phyloP scores from a whole-genome alignment of 2,797 vertebrate species.

The Martes flavigula region DNA sequence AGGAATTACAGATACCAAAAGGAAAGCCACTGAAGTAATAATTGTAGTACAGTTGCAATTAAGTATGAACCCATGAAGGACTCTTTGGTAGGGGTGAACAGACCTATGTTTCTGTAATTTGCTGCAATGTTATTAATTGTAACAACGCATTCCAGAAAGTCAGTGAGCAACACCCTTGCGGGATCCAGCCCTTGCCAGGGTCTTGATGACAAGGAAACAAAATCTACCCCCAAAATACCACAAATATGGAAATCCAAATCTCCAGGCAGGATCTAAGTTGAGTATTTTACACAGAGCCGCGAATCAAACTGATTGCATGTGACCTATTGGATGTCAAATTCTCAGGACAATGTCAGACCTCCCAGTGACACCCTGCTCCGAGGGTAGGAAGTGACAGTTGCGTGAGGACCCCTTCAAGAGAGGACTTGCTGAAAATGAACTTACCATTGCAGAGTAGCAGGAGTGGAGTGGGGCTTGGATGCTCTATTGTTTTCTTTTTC shows the following conservation, averaged over 20 bases:
- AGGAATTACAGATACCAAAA: background rate
- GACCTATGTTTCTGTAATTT: background rate
- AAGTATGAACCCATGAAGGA: background rate
- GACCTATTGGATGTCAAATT: background rate
- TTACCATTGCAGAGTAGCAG: constrained; percentile 98
- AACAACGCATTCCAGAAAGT: background rate
- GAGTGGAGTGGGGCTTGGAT: constrained; percentile 98
- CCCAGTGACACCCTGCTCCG: background rate
- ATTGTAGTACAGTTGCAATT: background rate
- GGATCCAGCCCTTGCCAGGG: background rate
- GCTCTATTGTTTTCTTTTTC: constrained; percentile 99
- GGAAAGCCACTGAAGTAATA: background rate
- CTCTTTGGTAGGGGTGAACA: background rate
- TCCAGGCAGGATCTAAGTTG: background rate
- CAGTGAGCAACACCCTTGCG: background rate
- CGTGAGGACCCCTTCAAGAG: background rate
- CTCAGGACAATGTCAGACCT: background rate
- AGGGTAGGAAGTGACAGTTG: background rate
- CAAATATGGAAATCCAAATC: background rate
- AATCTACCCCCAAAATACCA: background rate
- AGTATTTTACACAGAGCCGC: background rate
- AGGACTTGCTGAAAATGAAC: constrained; percentile 49
- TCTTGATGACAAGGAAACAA: background rate
- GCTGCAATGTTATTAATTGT: background rate
- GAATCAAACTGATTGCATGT: background rate